Evolutionary conservation across 2,113 vertebrate species (phyloP).

Genomic region (Hepsetus odoe): DNA sequence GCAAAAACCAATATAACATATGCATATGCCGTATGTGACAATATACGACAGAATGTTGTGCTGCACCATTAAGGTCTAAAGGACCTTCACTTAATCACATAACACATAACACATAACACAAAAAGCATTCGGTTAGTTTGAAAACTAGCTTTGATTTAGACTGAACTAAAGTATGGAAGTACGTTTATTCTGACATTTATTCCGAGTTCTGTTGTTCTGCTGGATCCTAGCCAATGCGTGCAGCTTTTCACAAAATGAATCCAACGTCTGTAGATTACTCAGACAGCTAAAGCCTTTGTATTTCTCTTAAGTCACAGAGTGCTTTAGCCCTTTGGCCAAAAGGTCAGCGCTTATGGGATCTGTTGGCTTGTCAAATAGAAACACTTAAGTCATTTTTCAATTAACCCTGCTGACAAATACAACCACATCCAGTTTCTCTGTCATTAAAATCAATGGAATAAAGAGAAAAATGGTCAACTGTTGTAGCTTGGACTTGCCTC

Average conservation of each 20-base stretch:
- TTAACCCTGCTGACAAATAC: not conserved
- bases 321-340: not conserved
- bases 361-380: not conserved
- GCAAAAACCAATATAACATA: too few species aligned
- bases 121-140: too few species aligned
- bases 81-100: too few species aligned
- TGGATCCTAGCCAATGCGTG: not conserved
- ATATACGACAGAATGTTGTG: too few species aligned
- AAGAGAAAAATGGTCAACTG: not conserved
- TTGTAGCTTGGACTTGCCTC: not conserved
- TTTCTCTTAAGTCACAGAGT: not conserved
- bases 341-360: not conserved
- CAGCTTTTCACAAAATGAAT: not conserved
- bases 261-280: not conserved
- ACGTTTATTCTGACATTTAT: not conserved
- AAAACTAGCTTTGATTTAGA: not conserved
- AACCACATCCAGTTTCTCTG: not conserved
- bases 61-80: too few species aligned
- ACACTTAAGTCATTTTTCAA: not conserved
- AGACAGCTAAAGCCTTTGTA: not conserved
- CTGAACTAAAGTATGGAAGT: not conserved
- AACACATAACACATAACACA: too few species aligned
- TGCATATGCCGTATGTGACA: too few species aligned
- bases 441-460: not conserved
- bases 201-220: not conserved